These are phyloP conservation scores for Drosophila jambulina DNA, from an alignment of 1,140 invertebrate species.

Conservation along the genomic window DNA sequence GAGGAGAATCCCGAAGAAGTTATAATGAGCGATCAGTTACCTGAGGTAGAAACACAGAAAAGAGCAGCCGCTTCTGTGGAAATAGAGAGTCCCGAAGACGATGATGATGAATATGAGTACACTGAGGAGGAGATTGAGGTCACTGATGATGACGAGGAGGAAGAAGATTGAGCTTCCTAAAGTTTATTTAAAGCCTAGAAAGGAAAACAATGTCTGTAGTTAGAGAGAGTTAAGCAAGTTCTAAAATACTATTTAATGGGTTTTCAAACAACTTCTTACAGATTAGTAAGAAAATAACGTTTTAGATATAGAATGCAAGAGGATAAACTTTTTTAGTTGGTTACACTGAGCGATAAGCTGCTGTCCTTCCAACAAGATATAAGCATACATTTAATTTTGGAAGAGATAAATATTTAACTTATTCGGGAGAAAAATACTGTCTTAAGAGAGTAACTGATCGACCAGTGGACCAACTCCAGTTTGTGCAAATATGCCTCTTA, in stretches of 20 bases:
- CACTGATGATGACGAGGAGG: conserved; percentile 50
- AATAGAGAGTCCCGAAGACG: conserved; percentile 18
- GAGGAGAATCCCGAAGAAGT: conserved; percentile 8
- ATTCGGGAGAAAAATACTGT: no score
- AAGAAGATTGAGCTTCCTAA: conserved; percentile 24
- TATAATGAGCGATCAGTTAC: conserved; percentile 7
- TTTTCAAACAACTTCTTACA: neutral
- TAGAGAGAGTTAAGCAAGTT: neutral
- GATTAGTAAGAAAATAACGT: no score
- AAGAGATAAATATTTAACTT: neutral
- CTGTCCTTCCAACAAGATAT: neutral
- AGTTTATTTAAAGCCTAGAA: neutral
- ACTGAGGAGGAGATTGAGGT: conserved; percentile 64
- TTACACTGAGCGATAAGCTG: neutral
- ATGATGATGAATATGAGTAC: conserved; percentile 55
- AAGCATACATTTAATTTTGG: no score
- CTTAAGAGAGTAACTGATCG: neutral
- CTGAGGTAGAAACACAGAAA: conserved; percentile 4
- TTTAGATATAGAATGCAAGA: neutral
- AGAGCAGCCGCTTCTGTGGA: conserved; percentile 4
- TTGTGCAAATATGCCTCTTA: neutral
- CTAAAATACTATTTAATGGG: neutral
- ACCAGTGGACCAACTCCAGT: neutral
- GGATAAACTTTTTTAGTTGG: neutral
- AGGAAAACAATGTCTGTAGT: neutral